Percentiles rank a stretch among this genome's conserved stretches.
These are phyloP conservation scores for Labrus mixtus DNA, from an alignment of 2,113 vertebrate species.

Conservation along the genomic window DNA sequence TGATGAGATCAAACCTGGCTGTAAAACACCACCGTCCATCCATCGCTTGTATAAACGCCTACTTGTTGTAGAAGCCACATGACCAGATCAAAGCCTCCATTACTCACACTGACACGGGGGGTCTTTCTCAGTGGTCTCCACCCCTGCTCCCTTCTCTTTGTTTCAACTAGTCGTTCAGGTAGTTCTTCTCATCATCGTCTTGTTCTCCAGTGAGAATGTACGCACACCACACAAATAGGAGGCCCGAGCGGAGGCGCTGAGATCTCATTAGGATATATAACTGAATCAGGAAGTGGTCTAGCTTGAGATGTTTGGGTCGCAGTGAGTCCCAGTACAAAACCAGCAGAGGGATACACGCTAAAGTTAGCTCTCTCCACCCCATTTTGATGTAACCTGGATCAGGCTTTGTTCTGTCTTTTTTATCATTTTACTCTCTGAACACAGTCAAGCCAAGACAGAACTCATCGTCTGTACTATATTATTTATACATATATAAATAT, in stretches of 20 bases:
- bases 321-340: constrained; percentile 4
- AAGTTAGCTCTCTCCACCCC: constrained; percentile 26
- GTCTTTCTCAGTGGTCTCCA: constrained; percentile 6
- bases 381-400: not conserved
- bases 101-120: not conserved
- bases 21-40: constrained; percentile 4
- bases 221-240: not conserved
- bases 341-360: constrained; percentile 5
- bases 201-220: constrained; percentile 52
- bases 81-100: constrained; percentile 23
- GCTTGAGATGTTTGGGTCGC: not conserved
- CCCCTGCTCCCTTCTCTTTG: constrained; percentile 20
- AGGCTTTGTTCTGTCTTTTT: constrained; percentile 7
- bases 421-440: constrained; percentile 41
- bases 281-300: not conserved
- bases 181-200: constrained; percentile 39
- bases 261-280: not conserved
- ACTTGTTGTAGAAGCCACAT: constrained; percentile 56
- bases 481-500: constrained; percentile 79
- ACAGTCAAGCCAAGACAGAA: constrained; percentile 54
- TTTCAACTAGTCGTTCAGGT: constrained; percentile 44
- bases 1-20: constrained; percentile 14
- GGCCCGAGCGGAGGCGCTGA: constrained; percentile 5
- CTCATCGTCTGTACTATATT: constrained; percentile 69
- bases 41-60: constrained; percentile 68